Evolutionary conservation across 1,140 invertebrate species (phyloP), one percentile per base, ranked within the genome.

Genomic region (Heliconius hermathena): DNA sequence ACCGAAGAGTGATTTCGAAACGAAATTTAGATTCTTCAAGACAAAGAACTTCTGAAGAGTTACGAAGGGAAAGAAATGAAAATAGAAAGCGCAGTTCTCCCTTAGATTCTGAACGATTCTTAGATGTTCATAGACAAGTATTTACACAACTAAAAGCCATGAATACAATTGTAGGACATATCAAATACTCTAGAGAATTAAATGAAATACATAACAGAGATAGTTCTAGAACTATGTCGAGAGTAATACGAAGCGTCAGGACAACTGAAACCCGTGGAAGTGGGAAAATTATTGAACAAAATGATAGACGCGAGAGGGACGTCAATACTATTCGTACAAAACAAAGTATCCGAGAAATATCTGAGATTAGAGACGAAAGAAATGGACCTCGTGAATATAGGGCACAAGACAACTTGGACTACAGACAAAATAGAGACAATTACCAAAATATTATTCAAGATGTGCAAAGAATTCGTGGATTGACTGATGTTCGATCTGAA

Each of bases 91-190:
- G 60, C 22, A 26, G 13, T 13, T 26, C 22, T 66, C 9, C 11
- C 11, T 66, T 66, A 18, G 54, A 74, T 49, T 9, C 54, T 57
- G 54, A 57, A 22, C 54, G 54, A 57, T 57, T 66, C 1, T 29
- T 29, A 26, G 54, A 74, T 70, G n/a, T 49, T 18, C 38, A 29
- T 49, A 46, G 22, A 13, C 70, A 54, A 22, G 57, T 29, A 26
- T 22, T 79, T 36, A 9, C 22, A 66, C 60, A 66, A 66, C 13
- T 66, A 16, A 66, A 16, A 57, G 16, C 46, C 49, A 57, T 22
- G 22, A 74, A 54, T 74, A 54, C 22, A 74, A 54, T 74, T 57
- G 49, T n/a, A 54, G 49, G 8, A 11, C 26, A 74, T 66, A 66
- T 66, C 22, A 16, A 26, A 66, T 16, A 66, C 22, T 66, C 60